A percentile compares a stretch with the other conserved stretches of the same genome.
Conservation (phyloP, 2,113 vertebrate species). For the Lepisosteus oculatus region DNA sequence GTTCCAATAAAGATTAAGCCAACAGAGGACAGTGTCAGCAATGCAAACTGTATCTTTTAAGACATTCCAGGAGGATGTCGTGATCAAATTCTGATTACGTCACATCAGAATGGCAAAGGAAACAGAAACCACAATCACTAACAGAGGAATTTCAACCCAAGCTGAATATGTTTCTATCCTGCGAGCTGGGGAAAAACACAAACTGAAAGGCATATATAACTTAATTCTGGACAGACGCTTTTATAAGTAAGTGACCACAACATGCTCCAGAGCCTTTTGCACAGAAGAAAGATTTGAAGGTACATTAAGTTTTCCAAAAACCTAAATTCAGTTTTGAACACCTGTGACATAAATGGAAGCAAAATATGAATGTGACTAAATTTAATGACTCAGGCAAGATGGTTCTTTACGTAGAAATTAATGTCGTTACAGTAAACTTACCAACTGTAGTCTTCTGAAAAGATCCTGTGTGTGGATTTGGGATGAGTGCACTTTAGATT, state of each 20-base stretch:
- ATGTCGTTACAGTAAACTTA: neutral
- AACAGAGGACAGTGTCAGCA: too few species aligned
- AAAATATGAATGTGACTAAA: neutral
- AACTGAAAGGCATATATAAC: conserved; percentile 1
- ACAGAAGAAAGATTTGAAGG: neutral
- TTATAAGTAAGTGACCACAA: neutral
- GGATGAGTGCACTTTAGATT: conserved; percentile 37
- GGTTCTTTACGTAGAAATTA: too few species aligned
- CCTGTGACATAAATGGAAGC: neutral
- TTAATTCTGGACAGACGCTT: neutral
- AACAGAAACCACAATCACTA: too few species aligned
- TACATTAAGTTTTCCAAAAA: too few species aligned
- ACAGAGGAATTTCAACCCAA: too few species aligned
- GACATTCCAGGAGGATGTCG: too few species aligned
- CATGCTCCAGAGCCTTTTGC: neutral
- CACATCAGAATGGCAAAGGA: too few species aligned
- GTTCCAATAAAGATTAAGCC: too few species aligned
- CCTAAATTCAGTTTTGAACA: neutral
- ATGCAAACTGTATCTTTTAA: too few species aligned
- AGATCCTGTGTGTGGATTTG: conserved; percentile 31
- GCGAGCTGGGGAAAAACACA: too few species aligned
- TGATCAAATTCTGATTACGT: too few species aligned
- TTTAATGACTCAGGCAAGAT: neutral
- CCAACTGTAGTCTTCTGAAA: conserved; percentile 19
- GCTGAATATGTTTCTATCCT: too few species aligned